Base-by-base conservation (phyloP, 2,888 invertebrate genomes). In the Pterobdella sp. region DNA sequence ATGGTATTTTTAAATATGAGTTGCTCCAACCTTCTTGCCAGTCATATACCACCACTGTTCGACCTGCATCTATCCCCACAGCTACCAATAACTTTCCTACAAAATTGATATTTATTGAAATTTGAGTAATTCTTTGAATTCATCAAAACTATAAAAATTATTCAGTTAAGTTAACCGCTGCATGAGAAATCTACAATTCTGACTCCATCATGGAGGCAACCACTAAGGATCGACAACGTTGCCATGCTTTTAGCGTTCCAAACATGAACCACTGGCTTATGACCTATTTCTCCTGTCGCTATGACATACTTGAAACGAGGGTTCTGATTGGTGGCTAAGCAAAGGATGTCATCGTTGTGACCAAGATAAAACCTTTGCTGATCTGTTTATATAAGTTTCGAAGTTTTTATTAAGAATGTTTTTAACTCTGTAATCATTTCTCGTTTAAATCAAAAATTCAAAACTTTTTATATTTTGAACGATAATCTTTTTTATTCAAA, bases 311-410 rank as follows among this genome's bases (percentile, higher is more conserved):
- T 81, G 77, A 80, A 81, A 76, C 82, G 82, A 0, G 82, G 82
- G 74, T 83, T 81, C 72, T 82, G 80, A 76, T 84, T 84, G 35
- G 81, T 80, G 10, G 81, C 79, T 68, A 84, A 79, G 74, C 82
- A 82, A 37, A 84, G 81, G 73, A 84, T 84, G 77, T 84, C 84
- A 79, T 84, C 84, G 2, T 81, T 82, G 77, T 84, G 84, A 66
- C 81, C 81, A 37, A 82, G 75, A 77, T 83, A 84, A 78, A 84
- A 84, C 34, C 79, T 80, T 76, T 84, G 84, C 10, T 75, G 77
- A n/a, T 81, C 83, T 83, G 79, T 7, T 66, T 63, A n/a, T 26
- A 32, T 22, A 70, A 1, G 31, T 63, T 3, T 34, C 2, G 32
- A 65, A 65, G 4, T 2, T 65, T 65, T 63, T 42, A 7, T 42